A percentile compares a stretch with the other conserved stretches of the same genome.
phyloP scores from a whole-genome alignment of 2,888 invertebrate genomes.

The Pyrrhosoma nymphula region DNA sequence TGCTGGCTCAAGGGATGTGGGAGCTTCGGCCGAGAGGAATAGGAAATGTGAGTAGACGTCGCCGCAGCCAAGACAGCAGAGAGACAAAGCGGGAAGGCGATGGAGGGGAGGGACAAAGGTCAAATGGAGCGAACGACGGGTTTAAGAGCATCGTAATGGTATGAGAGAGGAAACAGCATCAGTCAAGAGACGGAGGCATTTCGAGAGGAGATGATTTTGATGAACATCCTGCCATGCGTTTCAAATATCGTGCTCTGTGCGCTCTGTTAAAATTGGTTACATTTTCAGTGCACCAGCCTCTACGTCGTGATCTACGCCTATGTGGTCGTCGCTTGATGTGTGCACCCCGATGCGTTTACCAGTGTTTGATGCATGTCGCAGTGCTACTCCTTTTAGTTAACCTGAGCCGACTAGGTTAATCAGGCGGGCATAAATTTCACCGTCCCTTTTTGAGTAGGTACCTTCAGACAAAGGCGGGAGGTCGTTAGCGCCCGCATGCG shows the following conservation, averaged over 20 bases:
- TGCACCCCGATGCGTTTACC: neutral
- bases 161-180: neutral
- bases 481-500: neutral
- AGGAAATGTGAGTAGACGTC: neutral
- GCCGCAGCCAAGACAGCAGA: neutral
- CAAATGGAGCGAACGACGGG: neutral
- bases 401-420: neutral
- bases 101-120: neutral
- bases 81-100: neutral
- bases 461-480: neutral
- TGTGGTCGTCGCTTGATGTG: neutral
- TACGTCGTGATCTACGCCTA: neutral
- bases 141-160: no score
- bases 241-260: neutral
- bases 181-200: neutral
- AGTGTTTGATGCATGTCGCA: neutral
- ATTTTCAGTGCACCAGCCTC: neutral
- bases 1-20: neutral
- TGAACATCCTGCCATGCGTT: neutral
- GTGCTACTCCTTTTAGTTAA: neutral
- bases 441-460: neutral
- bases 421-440: neutral
- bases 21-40: neutral
- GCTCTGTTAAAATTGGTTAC: neutral
- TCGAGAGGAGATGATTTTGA: neutral